These are phyloP conservation scores for Urocolius indicus DNA, from an alignment of 2,113 vertebrate species.

Conservation along the genomic window DNA sequence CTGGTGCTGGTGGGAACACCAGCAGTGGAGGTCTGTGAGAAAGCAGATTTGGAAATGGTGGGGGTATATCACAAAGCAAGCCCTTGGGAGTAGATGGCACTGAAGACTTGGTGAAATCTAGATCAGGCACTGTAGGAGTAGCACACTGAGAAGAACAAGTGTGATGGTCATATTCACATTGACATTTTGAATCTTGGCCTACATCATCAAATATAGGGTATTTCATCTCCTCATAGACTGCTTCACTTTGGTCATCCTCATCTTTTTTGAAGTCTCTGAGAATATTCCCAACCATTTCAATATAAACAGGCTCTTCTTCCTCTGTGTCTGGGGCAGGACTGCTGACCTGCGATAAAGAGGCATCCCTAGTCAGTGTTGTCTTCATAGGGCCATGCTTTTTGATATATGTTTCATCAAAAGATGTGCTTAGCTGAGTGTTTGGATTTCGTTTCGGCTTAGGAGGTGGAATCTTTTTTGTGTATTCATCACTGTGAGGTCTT, in stretches of 20 bases:
- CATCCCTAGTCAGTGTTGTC: slow-evolving; percentile 79
- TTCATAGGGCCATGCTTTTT: slow-evolving; percentile 82
- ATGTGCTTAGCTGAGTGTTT: slow-evolving; percentile 95
- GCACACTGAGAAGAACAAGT: slow-evolving; percentile 92
- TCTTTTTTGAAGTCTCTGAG: slow-evolving; percentile 88
- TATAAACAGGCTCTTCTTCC: slow-evolving; percentile 95
- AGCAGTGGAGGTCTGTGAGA: slow-evolving; percentile 91
- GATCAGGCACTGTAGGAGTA: slow-evolving; percentile 92
- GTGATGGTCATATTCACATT: slow-evolving; percentile 83
- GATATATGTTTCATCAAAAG: slow-evolving; percentile 93
- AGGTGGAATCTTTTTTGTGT: slow-evolving; percentile 91
- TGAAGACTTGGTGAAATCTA: slow-evolving; percentile 84
- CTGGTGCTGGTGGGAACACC: slow-evolving; percentile 92
- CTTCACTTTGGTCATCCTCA: slow-evolving; percentile 90
- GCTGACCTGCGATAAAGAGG: slow-evolving; percentile 83
- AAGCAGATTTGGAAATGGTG: slow-evolving; percentile 94
- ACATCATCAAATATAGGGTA: slow-evolving; percentile 90
- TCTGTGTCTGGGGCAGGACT: slow-evolving; percentile 83
- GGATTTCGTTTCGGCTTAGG: slow-evolving; percentile 96
- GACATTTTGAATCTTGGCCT: slow-evolving; percentile 80
- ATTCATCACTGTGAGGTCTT: slow-evolving; percentile 89
- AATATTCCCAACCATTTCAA: slow-evolving; percentile 97
- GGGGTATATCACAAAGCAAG: slow-evolving; percentile 90
- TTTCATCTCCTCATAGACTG: slow-evolving; percentile 98
- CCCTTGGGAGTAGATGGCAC: slow-evolving; percentile 86